These are phyloP conservation scores for Macrobrachium rosenbergii DNA, from an alignment of 1,140 invertebrate genomes.

Conservation along the genomic window DNA sequence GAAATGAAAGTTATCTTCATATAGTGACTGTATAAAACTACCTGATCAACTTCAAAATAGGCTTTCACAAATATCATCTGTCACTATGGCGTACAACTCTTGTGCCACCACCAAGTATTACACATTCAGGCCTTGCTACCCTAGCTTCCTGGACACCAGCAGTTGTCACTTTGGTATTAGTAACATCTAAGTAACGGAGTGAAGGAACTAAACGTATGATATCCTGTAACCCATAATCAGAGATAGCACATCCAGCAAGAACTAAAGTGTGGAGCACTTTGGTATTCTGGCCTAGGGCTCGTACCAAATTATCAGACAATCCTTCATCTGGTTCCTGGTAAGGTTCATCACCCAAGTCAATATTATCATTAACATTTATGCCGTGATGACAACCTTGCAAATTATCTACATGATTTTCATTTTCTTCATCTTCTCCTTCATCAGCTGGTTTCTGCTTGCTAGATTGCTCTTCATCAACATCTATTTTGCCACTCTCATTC, in stretches of 20 bases:
- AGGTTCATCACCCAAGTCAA: slow-evolving; percentile 4
- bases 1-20: too few relatives aligned
- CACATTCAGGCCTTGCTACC: slow-evolving; percentile 45
- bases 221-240: slow-evolving; percentile 56
- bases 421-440: slow-evolving; percentile 27
- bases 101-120: slow-evolving; percentile 48
- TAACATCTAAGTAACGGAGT: slow-evolving; percentile 38
- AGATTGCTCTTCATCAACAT: not conserved
- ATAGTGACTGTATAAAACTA: too few relatives aligned
- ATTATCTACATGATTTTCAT: slow-evolving; percentile 37
- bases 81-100: slow-evolving; percentile 32
- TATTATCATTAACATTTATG: not conserved
- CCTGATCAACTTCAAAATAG: too few relatives aligned
- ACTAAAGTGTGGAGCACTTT: slow-evolving; percentile 53
- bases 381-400: not conserved
- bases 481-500: not conserved
- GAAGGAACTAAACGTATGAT: slow-evolving; percentile 51
- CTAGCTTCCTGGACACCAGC: slow-evolving; percentile 48
- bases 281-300: slow-evolving; percentile 49
- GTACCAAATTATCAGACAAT: slow-evolving; percentile 53
- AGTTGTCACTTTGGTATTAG: slow-evolving; percentile 47
- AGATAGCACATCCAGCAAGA: slow-evolving; percentile 62
- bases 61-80: slow-evolving; percentile 36
- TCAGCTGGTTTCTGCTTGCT: not conserved
- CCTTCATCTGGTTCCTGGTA: slow-evolving; percentile 50